Percentiles rank a stretch among this genome's conserved stretches.
phyloP scores from a whole-genome alignment of 2,113 vertebrate species.

The Saguinus imperator region DNA sequence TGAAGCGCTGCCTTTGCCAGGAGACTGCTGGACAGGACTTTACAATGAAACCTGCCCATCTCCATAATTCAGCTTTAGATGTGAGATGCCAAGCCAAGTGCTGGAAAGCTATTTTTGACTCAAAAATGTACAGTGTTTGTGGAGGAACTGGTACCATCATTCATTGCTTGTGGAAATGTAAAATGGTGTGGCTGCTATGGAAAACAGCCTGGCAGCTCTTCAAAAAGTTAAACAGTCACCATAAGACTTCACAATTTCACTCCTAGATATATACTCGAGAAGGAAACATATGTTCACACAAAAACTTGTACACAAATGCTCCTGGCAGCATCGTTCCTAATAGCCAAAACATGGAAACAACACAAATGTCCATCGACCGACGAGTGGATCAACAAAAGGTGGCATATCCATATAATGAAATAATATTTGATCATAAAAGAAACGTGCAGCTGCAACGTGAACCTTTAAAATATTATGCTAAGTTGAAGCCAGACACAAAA shows the following conservation, averaged over 20 bases:
- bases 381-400: neutral
- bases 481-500: neutral
- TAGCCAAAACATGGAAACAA: neutral
- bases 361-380: neutral
- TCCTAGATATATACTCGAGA: neutral
- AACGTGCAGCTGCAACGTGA: neutral
- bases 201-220: neutral
- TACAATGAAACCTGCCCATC: neutral
- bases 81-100: neutral
- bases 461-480: neutral
- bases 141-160: neutral
- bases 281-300: neutral
- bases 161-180: neutral
- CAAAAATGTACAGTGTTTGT: neutral
- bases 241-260: neutral
- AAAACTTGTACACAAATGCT: neutral
- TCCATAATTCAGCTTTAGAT: neutral
- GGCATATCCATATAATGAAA: neutral
- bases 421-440: neutral
- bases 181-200: neutral
- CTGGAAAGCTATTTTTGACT: neutral
- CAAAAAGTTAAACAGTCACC: neutral
- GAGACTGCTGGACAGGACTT: neutral
- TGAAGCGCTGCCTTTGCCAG: neutral
- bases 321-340: neutral